Base-by-base conservation (phyloP, 2,888 invertebrate genomes). In the Calameuta filiformis region DNA sequence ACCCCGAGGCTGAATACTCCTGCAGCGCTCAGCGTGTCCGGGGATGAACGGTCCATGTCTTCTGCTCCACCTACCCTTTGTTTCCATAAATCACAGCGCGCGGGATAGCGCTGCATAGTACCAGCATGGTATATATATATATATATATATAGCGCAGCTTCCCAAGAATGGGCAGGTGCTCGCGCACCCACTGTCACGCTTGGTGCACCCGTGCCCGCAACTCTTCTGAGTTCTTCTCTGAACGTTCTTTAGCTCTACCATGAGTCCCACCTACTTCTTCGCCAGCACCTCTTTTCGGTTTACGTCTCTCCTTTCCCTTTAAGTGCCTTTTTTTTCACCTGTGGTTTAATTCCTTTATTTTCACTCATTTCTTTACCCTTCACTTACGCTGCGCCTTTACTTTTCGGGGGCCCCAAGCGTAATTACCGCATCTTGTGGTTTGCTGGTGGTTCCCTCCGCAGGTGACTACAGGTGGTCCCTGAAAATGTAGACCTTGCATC, bases 171-270 rank as follows among this genome's bases (percentile, higher is more conserved):
- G 88, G 90, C 91, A 91, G 91, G 90, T 91, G 91, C 88, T 83
- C 87, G 84, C 87, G 84, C 85, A 89, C 88, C 90, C 90, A 90
- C 90, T 90, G 91, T 90, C 91, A 90, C 90, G 91, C 91, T 90
- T 82, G 84, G 85, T 90, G 90, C 90, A 89, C 89, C 89, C 91
- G 89, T 89, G 89, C 84, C 84, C 84, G 85, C 86, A 85, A 85
- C 82, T 83, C 83, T 84, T 85, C 82, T 83, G 56, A 23, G 23
- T 15, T 56, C 56, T 56, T 56, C 56, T 56, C 23, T 23, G 56
- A 56, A 56, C 56, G 56, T 56, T 80, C 76, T 77, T 77, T 81
- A 31, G 31, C 78, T 75, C 84, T 83, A 81, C 82, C 81, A 84
- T 2, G 23, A 56, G 56, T 85, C 84, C 82, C 82, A 80, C 81